phyloP scores from a whole-genome alignment of 2,113 vertebrate genomes.

The Amphiprion ocellaris region DNA sequence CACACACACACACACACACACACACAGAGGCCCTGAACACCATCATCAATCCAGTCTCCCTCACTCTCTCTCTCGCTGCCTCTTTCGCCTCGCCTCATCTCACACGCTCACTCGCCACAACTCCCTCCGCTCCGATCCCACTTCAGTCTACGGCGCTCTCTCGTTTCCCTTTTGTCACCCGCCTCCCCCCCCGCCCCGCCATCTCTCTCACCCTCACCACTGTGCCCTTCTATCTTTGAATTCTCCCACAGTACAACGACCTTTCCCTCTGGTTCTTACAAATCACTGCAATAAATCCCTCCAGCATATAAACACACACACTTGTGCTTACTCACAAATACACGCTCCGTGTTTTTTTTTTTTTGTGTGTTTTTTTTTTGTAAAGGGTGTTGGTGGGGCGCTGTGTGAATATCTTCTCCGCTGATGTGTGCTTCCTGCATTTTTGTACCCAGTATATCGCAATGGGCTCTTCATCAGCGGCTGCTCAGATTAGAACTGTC shows the following conservation, averaged over 20 bases:
- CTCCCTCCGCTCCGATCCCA: conserved; percentile 66
- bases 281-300: conserved; percentile 63
- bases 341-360: conserved; percentile 3
- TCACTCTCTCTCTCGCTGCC: conserved; percentile 41
- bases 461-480: conserved; percentile 8
- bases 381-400: neutral
- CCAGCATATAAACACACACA: conserved; percentile 49
- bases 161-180: conserved; percentile 47
- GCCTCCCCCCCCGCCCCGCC: neutral
- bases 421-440: conserved; percentile 43
- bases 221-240: conserved; percentile 68
- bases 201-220: conserved; percentile 36
- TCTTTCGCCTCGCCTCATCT: conserved; percentile 60
- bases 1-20: conserved; percentile 13
- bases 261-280: conserved; percentile 66
- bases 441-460: neutral
- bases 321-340: conserved; percentile 29
- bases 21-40: conserved; percentile 81
- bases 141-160: conserved; percentile 39
- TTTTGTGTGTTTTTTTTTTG: neutral
- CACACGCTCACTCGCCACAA: conserved; percentile 56
- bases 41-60: conserved; percentile 88
- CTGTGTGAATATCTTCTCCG: conserved; percentile 36
- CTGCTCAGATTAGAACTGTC: conserved; percentile 28
- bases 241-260: conserved; percentile 61